A percentile compares a stretch with the other conserved stretches of the same genome.
phyloP scores from a whole-genome alignment of 2,113 vertebrate species.

The Tricholaema leucomelas region DNA sequence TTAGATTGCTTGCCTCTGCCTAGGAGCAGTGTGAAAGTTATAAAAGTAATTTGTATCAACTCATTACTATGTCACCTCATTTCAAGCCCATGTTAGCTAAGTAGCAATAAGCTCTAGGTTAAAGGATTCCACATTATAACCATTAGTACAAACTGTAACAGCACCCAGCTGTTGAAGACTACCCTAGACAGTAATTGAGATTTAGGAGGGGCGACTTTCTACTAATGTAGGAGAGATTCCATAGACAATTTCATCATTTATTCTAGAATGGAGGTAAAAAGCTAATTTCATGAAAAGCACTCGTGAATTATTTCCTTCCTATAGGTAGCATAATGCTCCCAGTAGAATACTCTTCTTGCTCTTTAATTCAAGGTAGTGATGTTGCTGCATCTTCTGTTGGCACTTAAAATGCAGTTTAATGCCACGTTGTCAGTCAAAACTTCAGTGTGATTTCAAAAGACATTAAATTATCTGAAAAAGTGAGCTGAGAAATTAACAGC shows the following conservation, averaged over 20 bases:
- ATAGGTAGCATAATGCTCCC: slow-evolving; percentile 20
- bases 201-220: slow-evolving; percentile 53
- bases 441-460: slow-evolving; percentile 17
- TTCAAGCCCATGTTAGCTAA: slow-evolving; percentile 66
- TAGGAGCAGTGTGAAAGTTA: slow-evolving; percentile 76
- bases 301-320: slow-evolving; percentile 62
- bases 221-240: slow-evolving; percentile 55
- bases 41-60: slow-evolving; percentile 86
- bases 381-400: slow-evolving; percentile 36
- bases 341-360: slow-evolving; percentile 28
- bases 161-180: slow-evolving; percentile 66
- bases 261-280: slow-evolving; percentile 61
- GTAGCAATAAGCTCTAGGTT: slow-evolving; percentile 62
- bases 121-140: slow-evolving; percentile 43
- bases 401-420: slow-evolving; percentile 53
- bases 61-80: slow-evolving; percentile 83
- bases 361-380: slow-evolving; percentile 68
- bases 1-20: slow-evolving; percentile 80
- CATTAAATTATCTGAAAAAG: slow-evolving; percentile 49
- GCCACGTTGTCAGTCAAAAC: background rate
- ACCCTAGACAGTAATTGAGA: slow-evolving; percentile 69
- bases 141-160: slow-evolving; percentile 60
- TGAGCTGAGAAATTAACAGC: slow-evolving; percentile 7
- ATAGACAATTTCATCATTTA: slow-evolving; percentile 39
- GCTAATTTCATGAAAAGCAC: slow-evolving; percentile 62